These are phyloP conservation scores for Neocrepidodera transversa DNA, from an alignment of 2,888 invertebrate genomes.

Conservation along the genomic window DNA sequence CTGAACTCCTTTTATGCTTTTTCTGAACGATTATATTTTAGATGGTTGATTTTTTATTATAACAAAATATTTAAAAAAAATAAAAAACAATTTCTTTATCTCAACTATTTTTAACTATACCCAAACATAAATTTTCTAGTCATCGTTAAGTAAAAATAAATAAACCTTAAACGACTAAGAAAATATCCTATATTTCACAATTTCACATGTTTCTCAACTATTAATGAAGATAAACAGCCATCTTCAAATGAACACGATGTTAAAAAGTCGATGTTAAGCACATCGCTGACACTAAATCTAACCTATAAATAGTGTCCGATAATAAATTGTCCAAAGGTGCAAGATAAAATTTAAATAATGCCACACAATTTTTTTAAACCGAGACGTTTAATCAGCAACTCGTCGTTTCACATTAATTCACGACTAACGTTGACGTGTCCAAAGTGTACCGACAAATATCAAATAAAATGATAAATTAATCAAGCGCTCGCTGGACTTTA, in stretches of 20 bases:
- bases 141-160: too few species aligned
- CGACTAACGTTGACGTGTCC: conserved; percentile 3
- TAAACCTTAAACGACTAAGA: not conserved
- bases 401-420: conserved; percentile 5
- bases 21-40: too few species aligned
- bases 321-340: conserved; percentile 13
- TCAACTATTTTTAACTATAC: too few species aligned
- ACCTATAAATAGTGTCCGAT: conserved; percentile 10
- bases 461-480: conserved; percentile 2
- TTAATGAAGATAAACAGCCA: conserved; percentile 10
- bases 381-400: conserved; percentile 1
- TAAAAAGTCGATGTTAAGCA: conserved; percentile 1
- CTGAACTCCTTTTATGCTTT: too few species aligned
- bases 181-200: not conserved
- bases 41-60: too few species aligned
- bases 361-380: not conserved
- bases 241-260: not conserved
- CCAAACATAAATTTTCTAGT: too few species aligned
- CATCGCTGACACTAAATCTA: not conserved
- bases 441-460: conserved; percentile 8
- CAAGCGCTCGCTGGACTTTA: not conserved
- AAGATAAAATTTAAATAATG: conserved; percentile 16
- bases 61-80: too few species aligned
- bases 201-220: not conserved
- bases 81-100: too few species aligned